phyloP scores from a whole-genome alignment of 2,113 vertebrate genomes.

The Neolamprologus caudopunctatus region DNA sequence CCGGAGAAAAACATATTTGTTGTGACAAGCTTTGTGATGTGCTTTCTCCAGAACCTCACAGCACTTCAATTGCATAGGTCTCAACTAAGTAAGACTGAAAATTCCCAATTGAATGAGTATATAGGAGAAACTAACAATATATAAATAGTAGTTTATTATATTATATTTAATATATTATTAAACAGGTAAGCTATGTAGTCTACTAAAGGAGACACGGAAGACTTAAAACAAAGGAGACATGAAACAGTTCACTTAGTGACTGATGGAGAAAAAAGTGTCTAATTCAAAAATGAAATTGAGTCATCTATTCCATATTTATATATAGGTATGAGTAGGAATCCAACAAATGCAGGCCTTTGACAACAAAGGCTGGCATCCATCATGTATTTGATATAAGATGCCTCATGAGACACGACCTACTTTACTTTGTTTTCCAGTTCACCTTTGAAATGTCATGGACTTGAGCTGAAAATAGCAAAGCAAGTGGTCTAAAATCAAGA shows the following conservation, averaged over 20 bases:
- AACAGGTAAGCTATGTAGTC: neutral
- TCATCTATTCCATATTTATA: neutral
- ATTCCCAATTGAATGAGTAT: neutral
- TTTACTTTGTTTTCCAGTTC: neutral
- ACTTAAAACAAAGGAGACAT: neutral
- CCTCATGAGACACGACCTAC: neutral
- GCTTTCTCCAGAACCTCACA: neutral
- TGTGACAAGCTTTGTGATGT: neutral
- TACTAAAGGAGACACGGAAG: neutral
- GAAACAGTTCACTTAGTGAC: neutral
- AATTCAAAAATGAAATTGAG: neutral
- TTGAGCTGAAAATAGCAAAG: neutral
- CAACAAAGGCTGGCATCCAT: neutral
- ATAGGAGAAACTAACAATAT: neutral
- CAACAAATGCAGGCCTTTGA: neutral
- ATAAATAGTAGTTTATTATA: neutral
- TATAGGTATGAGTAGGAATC: neutral
- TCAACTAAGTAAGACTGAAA: neutral
- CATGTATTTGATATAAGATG: neutral
- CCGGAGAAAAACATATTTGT: neutral
- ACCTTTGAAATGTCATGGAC: neutral
- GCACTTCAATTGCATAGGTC: neutral
- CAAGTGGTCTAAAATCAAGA: neutral
- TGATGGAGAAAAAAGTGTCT: neutral
- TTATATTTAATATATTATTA: neutral